phyloP scores from a whole-genome alignment of 2,113 vertebrate species.

The Rhinogobius similis region DNA sequence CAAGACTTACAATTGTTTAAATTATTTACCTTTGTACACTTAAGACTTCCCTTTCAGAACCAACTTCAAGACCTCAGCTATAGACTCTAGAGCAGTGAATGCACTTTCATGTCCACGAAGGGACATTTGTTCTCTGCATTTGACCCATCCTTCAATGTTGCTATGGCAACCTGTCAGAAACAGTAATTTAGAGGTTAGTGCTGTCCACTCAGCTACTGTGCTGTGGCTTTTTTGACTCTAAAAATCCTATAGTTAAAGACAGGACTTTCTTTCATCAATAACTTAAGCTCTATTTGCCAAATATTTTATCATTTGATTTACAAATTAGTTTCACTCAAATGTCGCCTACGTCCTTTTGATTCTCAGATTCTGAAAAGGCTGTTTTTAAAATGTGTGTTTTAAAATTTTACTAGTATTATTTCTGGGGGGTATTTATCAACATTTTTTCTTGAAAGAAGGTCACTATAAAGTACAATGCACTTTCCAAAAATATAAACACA shows the following conservation, averaged over 20 bases:
- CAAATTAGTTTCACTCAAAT: background rate
- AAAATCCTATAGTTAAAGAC: no score
- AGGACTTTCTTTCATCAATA: no score
- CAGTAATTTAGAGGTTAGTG: no score
- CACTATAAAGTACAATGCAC: background rate
- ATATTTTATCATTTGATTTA: no score
- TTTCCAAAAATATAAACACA: background rate
- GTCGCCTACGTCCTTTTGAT: background rate
- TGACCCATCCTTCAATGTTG: no score
- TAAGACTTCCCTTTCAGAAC: background rate
- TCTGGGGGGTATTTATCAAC: conserved; percentile 41
- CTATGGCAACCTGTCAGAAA: no score
- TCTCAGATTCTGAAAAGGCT: conserved; percentile 2
- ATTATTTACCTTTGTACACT: background rate
- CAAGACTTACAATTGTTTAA: background rate
- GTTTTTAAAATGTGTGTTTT: conserved; percentile 59
- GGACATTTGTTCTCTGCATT: no score
- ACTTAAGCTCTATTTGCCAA: no score
- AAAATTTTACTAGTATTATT: conserved; percentile 38
- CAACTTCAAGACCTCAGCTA: background rate
- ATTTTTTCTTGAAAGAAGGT: conserved; percentile 25
- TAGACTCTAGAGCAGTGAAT: background rate
- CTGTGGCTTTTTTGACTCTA: background rate
- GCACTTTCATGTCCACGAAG: no score
- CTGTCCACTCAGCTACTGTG: no score